Base-by-base conservation (phyloP, 2,113 vertebrate genomes). In the Strix aluco region DNA sequence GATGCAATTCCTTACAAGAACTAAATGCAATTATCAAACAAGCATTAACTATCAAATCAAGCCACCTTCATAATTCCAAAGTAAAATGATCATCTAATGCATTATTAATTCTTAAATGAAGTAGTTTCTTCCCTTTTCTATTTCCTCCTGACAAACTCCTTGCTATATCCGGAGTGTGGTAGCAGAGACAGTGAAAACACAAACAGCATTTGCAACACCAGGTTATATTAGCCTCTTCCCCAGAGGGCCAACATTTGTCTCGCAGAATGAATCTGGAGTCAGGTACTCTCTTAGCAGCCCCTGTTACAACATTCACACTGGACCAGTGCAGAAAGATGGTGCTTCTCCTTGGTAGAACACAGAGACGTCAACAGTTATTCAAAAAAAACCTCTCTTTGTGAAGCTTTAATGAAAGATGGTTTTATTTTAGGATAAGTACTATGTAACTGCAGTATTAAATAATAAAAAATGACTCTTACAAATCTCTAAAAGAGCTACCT, bases 141-240 rank as follows among this genome's bases (percentile, higher is more conserved):
- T 61, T 69, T 78, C 15, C 4, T 62, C 23, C 23, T 47, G 29
- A 72, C 3, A 13, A 61, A 47, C 19, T 47, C 20, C 46, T 74
- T 2, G 0, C 36, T 30, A 75, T 4, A 36, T 52, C 8, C 6
- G 1, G 18, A 70, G 3, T 4, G 11, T 11, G 23, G 27, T 51
- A 73, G 18, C 36, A 79, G 34, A 29, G 17, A 51, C 10, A 69
- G 6, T 13, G 18, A 58, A 82, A 88, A 84, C 3, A 71, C 16
- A 47, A 79, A 63, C 7, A 52, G 5, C 10, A 27, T 25, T 63
- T 82, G 26, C 70, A 92, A 36, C 20, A 84, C 6, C 12, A 55
- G 11, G 4, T 51, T 54, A 40, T 15, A 49, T 9, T 11, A 58
- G 14, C 13, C 15, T 67, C 38, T 36, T 44, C 47, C 25, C 21